phyloP scores from a whole-genome alignment of 2,797 vertebrate species.

The Hyperoplus immaculatus region DNA sequence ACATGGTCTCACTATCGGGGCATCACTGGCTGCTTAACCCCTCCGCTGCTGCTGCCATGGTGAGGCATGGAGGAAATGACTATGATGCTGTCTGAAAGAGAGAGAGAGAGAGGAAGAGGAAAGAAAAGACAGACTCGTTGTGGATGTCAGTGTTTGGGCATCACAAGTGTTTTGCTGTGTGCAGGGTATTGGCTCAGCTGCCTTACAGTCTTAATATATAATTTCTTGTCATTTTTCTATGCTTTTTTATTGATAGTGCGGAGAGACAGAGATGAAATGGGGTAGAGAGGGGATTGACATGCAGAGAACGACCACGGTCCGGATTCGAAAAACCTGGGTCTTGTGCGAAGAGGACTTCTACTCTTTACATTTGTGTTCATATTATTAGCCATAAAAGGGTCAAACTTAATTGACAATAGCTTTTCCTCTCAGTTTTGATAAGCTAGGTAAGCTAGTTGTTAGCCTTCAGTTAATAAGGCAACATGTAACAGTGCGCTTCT shows the following conservation, averaged over 20 bases:
- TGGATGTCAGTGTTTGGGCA: conserved; percentile 47
- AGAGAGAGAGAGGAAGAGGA: conserved; percentile 22
- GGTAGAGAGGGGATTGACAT: too few relatives aligned
- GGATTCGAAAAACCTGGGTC: too few relatives aligned
- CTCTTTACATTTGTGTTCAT: too few relatives aligned
- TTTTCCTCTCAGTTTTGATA: not conserved
- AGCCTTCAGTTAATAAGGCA: not conserved
- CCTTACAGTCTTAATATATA: not conserved
- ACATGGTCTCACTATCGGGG: conserved; percentile 79
- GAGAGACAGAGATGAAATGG: too few relatives aligned
- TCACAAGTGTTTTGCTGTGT: conserved; percentile 33
- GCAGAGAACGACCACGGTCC: too few relatives aligned
- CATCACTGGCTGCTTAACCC: conserved; percentile 86
- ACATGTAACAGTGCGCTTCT: not conserved
- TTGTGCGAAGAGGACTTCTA: too few relatives aligned
- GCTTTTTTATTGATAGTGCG: too few relatives aligned
- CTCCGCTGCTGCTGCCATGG: conserved; percentile 41
- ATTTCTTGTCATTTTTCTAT: too few relatives aligned
- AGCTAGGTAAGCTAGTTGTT: not conserved
- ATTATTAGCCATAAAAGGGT: not conserved
- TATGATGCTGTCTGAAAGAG: too few relatives aligned
- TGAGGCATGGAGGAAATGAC: too few relatives aligned
- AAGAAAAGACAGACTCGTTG: conserved; percentile 50
- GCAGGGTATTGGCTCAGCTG: conserved; percentile 28
- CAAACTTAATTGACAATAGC: not conserved